Percentiles rank a stretch among this genome's conserved stretches.
phyloP scores from a whole-genome alignment of 2,113 vertebrate species.

The Platichthys flesus region DNA sequence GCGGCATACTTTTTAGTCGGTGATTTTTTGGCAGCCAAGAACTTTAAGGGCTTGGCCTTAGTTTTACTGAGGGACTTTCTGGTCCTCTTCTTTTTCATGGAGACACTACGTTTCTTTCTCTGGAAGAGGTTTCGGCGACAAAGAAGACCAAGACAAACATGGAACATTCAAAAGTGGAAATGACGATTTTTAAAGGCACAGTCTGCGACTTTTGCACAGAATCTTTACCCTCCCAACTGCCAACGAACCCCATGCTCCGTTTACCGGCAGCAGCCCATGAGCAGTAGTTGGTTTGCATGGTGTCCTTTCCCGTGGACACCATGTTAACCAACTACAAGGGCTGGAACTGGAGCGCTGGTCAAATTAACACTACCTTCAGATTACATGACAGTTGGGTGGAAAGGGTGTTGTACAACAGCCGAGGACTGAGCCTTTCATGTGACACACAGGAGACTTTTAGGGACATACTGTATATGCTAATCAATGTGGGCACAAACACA shows the following conservation, averaged over 20 bases:
- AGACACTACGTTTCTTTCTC: slow-evolving; percentile 92
- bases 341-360: slow-evolving; percentile 1
- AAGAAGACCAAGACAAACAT: slow-evolving; percentile 77
- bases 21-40: slow-evolving; percentile 87
- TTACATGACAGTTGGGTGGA: slow-evolving; percentile 2
- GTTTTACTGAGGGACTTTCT: slow-evolving; percentile 87
- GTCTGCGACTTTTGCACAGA: slow-evolving; percentile 13
- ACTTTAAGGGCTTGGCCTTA: slow-evolving; percentile 89
- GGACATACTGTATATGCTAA: slow-evolving; percentile 5
- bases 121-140: slow-evolving; percentile 84
- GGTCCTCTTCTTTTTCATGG: slow-evolving; percentile 92
- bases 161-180: slow-evolving; percentile 67
- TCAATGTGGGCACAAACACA: slow-evolving; percentile 27
- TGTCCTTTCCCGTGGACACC: not conserved
- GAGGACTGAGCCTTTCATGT: slow-evolving; percentile 44
- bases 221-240: slow-evolving; percentile 4
- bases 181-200: slow-evolving; percentile 44
- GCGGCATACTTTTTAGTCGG: slow-evolving; percentile 86
- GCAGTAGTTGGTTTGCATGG: not conserved
- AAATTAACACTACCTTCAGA: not conserved
- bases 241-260: not conserved
- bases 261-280: not conserved
- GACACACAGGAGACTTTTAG: slow-evolving; percentile 43
- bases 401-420: slow-evolving; percentile 31
- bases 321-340: slow-evolving; percentile 16